Evolutionary conservation across 2,888 invertebrate species (phyloP).

Genomic region (Napeogenes inachia): DNA sequence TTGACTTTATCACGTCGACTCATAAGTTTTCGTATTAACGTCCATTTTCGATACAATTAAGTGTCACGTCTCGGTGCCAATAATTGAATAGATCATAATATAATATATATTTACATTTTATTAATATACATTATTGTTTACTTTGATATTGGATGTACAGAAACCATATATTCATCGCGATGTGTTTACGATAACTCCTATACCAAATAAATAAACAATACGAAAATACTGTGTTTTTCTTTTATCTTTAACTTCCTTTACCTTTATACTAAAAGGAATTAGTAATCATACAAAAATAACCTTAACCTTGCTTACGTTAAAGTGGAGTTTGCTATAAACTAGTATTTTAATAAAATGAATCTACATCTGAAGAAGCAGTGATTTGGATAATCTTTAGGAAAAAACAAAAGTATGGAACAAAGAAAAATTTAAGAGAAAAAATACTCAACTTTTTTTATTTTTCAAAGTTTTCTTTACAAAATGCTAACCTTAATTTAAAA

Average conservation of each 20-base stretch:
- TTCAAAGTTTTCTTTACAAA: no score
- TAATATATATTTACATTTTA: constrained; percentile 61
- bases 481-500: no score
- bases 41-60: constrained; percentile 52
- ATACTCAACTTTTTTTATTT: no score
- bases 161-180: constrained; percentile 65
- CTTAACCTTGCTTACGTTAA: no score
- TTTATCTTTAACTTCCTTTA: constrained; percentile 16
- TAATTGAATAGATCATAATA: constrained; percentile 56
- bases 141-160: constrained; percentile 73
- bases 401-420: no score
- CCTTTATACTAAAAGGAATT: not conserved
- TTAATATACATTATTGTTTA: constrained; percentile 64
- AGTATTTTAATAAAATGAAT: constrained; percentile 21
- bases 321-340: no score
- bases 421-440: no score
- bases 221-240: constrained; percentile 46
- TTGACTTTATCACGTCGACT: constrained; percentile 28
- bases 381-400: constrained; percentile 4
- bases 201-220: constrained; percentile 68
- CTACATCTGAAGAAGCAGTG: constrained; percentile 18
- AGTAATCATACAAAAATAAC: not conserved
- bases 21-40: constrained; percentile 43
- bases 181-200: constrained; percentile 69
- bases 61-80: constrained; percentile 66